A percentile compares a stretch with the other conserved stretches of the same genome.
phyloP scores from a whole-genome alignment of 2,797 vertebrate species.

The Oryzias sinensis region DNA sequence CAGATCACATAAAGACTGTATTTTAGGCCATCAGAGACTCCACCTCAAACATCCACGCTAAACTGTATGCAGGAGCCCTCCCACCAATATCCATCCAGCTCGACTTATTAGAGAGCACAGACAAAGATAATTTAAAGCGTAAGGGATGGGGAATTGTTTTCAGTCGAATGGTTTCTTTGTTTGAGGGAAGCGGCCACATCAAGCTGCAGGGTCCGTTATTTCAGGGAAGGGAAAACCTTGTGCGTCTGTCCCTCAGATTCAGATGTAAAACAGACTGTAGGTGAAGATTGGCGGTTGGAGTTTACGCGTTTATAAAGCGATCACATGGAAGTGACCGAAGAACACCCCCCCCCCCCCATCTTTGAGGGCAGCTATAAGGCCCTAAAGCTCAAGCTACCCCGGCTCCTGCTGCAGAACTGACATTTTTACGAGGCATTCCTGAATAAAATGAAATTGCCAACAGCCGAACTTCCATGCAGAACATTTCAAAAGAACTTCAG shows the following conservation, averaged over 20 bases:
- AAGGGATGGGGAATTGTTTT: conserved; percentile 29
- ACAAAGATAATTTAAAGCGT: conserved; percentile 24
- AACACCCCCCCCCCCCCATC: not conserved
- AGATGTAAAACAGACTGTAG: conserved; percentile 14
- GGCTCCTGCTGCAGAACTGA: not conserved
- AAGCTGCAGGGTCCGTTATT: conserved; percentile 41
- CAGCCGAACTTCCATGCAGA: not conserved
- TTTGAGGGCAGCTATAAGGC: not conserved
- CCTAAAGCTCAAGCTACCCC: not conserved
- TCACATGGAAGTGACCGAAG: conserved; percentile 14
- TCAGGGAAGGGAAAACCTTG: conserved; percentile 23
- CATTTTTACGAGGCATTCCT: conserved; percentile 2
- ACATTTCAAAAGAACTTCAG: not conserved
- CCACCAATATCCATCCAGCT: conserved; percentile 27
- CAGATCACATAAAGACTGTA: conserved; percentile 13
- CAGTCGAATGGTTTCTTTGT: conserved; percentile 33
- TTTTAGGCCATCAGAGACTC: conserved; percentile 5
- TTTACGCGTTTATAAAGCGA: conserved; percentile 2
- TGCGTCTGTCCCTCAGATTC: conserved; percentile 30
- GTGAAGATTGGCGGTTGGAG: too few species aligned
- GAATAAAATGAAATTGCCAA: not conserved
- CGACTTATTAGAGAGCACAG: conserved; percentile 46
- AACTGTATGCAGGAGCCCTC: conserved; percentile 17
- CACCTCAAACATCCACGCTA: conserved; percentile 38
- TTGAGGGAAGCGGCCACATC: conserved; percentile 42